phyloP scores from a whole-genome alignment of 2,888 invertebrate genomes.

The Fabriciana adippe region DNA sequence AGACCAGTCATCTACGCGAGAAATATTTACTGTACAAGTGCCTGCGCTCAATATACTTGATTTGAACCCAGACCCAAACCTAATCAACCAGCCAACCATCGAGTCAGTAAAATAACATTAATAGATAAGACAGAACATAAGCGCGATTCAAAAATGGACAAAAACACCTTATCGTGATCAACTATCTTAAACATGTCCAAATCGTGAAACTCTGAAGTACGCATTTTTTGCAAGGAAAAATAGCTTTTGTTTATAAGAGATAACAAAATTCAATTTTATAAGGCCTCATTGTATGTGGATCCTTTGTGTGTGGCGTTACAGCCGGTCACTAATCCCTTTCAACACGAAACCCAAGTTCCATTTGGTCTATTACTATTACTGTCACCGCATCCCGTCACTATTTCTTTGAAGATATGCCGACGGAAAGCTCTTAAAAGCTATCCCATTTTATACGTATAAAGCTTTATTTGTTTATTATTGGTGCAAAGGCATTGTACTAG shows the following conservation, averaged over 20 bases:
- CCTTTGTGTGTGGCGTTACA: slow-evolving; percentile 34
- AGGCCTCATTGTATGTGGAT: slow-evolving; percentile 22
- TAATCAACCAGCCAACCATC: neutral
- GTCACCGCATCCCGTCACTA: slow-evolving; percentile 58
- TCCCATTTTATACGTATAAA: slow-evolving; percentile 9
- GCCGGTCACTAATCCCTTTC: slow-evolving; percentile 45
- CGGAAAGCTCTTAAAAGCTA: slow-evolving; percentile 40
- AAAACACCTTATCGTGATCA: slow-evolving; percentile 39
- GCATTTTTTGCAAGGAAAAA: slow-evolving; percentile 31
- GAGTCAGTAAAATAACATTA: slow-evolving; percentile 4
- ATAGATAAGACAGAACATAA: slow-evolving; percentile 15
- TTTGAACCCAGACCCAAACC: no score
- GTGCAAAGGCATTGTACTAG: neutral
- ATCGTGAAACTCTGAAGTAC: slow-evolving; percentile 28
- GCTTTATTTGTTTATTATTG: slow-evolving; percentile 2
- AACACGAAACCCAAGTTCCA: slow-evolving; percentile 51
- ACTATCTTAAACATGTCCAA: slow-evolving; percentile 41
- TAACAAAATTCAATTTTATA: slow-evolving; percentile 28
- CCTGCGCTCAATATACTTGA: no score
- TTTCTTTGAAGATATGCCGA: slow-evolving; percentile 50
- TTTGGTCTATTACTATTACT: slow-evolving; percentile 60
- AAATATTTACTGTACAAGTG: no score
- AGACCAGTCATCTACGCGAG: no score
- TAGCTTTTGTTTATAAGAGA: slow-evolving; percentile 25
- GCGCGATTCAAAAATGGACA: slow-evolving; percentile 34